Base-by-base conservation (phyloP, 2,888 invertebrate species). In the Agrochola macilenta region DNA sequence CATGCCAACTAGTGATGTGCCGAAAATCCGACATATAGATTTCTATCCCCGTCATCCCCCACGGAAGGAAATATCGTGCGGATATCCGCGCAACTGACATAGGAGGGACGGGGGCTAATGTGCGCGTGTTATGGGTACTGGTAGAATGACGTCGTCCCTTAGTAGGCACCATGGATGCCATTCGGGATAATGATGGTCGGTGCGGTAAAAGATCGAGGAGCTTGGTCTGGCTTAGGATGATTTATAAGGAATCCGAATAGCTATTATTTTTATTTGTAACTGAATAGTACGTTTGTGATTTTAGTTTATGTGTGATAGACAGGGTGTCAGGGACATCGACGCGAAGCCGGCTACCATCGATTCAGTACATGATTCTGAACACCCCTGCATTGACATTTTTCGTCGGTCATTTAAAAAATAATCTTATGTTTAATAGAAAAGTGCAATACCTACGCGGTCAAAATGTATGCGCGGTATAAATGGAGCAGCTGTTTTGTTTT, bases 1-100 rank as follows among this genome's bases (percentile, higher is more conserved):
- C 0, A 69, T 35, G 69, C 54, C 69, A 79, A 77, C 70, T 78
- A 83, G 79, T 82, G 74, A 76, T 80, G 76, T 81, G 74, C 79
- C 78, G 79, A 81, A 89, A 86, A 85, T 73, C 71, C 77, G 74
- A 74, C 70, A 64, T 69, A 82, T 85, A 81, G 79, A 79, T 81
- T 84, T 69, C 74, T 83, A 82, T 79, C 80, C 77, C 71, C 79
- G 68, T 77, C 85, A 83, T 78, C 81, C 80, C 76, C 80, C 63
- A 71, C 85, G 89, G 90, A 90, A 91, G 88, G 88, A 88, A 89
- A 89, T 84, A 84, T 86, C 85, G 81, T 79, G 77, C 86, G 88
- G 89, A 91, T 86, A 89, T 90, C 90, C 90, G 89, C 82, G 76
- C 76, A 81, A 78, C 81, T 85, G 85, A 87, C 81, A 81, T n/a